These are phyloP conservation scores for Cyrtonyx montezumae DNA, from an alignment of 2,113 vertebrate genomes.

Conservation along the genomic window DNA sequence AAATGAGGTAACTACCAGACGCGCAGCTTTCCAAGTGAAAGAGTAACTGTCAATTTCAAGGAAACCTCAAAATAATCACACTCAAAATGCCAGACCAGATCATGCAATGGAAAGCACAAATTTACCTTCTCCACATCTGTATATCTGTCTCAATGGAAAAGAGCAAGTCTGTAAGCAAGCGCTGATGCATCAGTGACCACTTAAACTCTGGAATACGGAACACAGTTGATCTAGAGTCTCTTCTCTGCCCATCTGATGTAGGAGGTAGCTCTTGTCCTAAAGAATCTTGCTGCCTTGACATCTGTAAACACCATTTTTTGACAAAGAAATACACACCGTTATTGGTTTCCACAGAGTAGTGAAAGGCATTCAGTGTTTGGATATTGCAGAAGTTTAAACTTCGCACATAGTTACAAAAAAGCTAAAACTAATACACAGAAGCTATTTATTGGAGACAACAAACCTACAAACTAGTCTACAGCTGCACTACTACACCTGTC, in stretches of 20 bases:
- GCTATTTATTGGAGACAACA: background rate
- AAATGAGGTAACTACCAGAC: background rate
- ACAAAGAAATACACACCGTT: background rate
- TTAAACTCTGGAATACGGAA: conserved; percentile 97
- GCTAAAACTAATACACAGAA: background rate
- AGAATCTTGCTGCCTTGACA: conserved; percentile 72
- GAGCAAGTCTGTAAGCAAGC: conserved; percentile 94
- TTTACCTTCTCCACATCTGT: conserved; percentile 98
- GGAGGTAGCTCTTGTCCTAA: conserved; percentile 47
- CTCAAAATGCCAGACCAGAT: background rate
- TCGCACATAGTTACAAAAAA: background rate
- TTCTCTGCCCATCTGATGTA: conserved; percentile 73
- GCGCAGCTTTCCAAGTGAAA: accelerated
- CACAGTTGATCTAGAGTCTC: conserved; percentile 85
- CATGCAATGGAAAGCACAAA: background rate
- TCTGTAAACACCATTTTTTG: conserved; percentile 62
- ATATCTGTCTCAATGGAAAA: conserved; percentile 98
- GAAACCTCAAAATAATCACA: background rate
- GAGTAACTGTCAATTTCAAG: background rate
- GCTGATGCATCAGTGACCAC: conserved; percentile 97
- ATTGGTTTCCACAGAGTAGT: background rate
- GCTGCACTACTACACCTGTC: conserved; percentile 11
- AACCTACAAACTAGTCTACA: conserved; percentile 45
- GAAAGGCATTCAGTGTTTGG: background rate
- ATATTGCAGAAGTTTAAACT: background rate